Conservation (phyloP, 2,113 vertebrate genomes). For the Passer montanus region DNA sequence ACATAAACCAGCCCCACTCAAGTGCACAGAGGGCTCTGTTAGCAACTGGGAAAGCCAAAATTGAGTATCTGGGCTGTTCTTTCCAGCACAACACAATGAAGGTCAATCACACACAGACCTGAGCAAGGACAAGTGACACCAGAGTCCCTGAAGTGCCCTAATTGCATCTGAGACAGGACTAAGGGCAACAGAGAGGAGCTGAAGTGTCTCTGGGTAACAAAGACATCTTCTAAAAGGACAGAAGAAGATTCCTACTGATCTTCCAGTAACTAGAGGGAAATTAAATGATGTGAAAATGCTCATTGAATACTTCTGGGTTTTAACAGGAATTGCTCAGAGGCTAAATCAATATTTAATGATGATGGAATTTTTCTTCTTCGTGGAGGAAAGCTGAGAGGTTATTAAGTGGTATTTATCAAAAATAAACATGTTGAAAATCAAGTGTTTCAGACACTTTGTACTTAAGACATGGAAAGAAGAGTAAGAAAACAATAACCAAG, state of each 20-base stretch:
- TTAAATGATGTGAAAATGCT: neutral
- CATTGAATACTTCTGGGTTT: neutral
- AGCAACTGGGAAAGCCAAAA: neutral
- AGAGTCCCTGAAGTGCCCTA: neutral
- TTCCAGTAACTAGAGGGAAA: neutral
- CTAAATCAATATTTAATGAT: slow-evolving; percentile 46
- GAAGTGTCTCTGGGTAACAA: neutral
- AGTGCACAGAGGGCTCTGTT: neutral
- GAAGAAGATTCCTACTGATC: neutral
- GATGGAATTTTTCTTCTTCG: neutral
- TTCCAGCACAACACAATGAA: rapidly evolving
- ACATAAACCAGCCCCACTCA: neutral
- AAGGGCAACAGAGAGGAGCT: neutral
- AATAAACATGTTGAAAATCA: slow-evolving; percentile 12
- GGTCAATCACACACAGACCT: neutral
- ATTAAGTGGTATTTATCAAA: slow-evolving; percentile 48
- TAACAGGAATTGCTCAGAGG: neutral
- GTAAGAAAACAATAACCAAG: neutral
- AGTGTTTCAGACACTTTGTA: neutral
- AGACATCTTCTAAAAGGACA: neutral
- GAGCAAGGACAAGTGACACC: neutral
- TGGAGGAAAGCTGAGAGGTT: neutral
- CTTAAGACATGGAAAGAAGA: neutral
- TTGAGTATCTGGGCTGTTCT: neutral
- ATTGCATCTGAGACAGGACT: neutral